These are phyloP conservation scores for Cremastobaeus sp. DNA, from an alignment of 2,888 invertebrate species.

Conservation along the genomic window DNA sequence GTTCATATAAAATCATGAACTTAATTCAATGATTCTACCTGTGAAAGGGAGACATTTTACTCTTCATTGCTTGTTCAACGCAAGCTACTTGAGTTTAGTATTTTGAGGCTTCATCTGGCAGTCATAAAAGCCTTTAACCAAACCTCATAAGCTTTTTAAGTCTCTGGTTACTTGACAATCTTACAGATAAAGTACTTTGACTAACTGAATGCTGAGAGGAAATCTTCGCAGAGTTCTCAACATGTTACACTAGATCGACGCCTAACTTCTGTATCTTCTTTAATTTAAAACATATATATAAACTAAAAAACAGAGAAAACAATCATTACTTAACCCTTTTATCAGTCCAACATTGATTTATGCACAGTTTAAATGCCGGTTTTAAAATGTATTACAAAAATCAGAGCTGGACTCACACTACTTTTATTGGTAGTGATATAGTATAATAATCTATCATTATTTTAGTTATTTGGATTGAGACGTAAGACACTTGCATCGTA, in stretches of 20 bases:
- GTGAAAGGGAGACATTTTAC: slow-evolving; percentile 86
- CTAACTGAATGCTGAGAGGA: slow-evolving; percentile 60
- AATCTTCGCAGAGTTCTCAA: slow-evolving; percentile 58
- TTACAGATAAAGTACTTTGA: slow-evolving; percentile 55
- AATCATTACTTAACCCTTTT: slow-evolving; percentile 10
- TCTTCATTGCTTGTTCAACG: slow-evolving; percentile 75
- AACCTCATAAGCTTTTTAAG: slow-evolving; percentile 49
- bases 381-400: background rate
- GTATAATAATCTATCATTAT: too few species aligned
- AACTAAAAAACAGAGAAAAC: slow-evolving; percentile 47
- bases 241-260: slow-evolving; percentile 50
- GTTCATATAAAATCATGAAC: slow-evolving; percentile 1
- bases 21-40: slow-evolving; percentile 50
- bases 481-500: too few species aligned
- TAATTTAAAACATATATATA: slow-evolving; percentile 37
- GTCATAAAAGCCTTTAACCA: slow-evolving; percentile 59
- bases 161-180: slow-evolving; percentile 44
- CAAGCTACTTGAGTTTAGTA: slow-evolving; percentile 57
- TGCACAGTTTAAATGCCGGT: background rate
- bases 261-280: slow-evolving; percentile 48
- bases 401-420: background rate
- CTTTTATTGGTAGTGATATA: too few species aligned
- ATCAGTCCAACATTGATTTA: background rate
- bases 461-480: too few species aligned
- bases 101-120: slow-evolving; percentile 59